Evolutionary conservation across 2,888 invertebrate genomes (phyloP).

Genomic region (Ophioninae sp.): DNA sequence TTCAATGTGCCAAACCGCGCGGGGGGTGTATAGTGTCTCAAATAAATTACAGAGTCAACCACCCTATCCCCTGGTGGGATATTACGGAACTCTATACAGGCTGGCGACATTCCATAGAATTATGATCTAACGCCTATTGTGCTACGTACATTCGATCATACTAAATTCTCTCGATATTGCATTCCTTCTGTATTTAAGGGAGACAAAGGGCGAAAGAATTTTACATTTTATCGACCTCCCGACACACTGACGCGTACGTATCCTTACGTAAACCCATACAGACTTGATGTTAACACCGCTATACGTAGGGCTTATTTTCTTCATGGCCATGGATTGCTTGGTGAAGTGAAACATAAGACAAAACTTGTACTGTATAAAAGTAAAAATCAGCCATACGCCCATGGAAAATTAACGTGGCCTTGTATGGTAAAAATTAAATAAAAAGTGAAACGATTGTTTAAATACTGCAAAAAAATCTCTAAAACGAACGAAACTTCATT

Average conservation of each 20-base stretch:
- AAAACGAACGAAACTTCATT: no score
- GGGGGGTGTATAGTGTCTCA: not conserved
- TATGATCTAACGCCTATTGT: slow-evolving; percentile 49
- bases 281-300: no score
- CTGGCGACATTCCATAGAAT: slow-evolving; percentile 46
- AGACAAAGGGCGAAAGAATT: slow-evolving; percentile 42
- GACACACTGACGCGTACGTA: not conserved
- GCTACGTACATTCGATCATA: slow-evolving; percentile 32
- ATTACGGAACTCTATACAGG: slow-evolving; percentile 11
- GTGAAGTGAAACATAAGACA: no score
- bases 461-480: no score
- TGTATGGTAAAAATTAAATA: no score
- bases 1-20: not conserved
- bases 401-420: not conserved
- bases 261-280: no score
- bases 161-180: slow-evolving; percentile 54
- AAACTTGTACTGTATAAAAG: no score
- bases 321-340: no score
- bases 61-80: slow-evolving; percentile 20
- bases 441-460: no score
- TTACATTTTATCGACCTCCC: slow-evolving; percentile 30
- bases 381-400: not conserved
- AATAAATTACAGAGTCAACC: not conserved
- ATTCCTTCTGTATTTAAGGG: slow-evolving; percentile 37
- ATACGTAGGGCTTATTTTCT: no score